Conservation (phyloP, 2,888 invertebrate species). For the Trachelus troglodyta region DNA sequence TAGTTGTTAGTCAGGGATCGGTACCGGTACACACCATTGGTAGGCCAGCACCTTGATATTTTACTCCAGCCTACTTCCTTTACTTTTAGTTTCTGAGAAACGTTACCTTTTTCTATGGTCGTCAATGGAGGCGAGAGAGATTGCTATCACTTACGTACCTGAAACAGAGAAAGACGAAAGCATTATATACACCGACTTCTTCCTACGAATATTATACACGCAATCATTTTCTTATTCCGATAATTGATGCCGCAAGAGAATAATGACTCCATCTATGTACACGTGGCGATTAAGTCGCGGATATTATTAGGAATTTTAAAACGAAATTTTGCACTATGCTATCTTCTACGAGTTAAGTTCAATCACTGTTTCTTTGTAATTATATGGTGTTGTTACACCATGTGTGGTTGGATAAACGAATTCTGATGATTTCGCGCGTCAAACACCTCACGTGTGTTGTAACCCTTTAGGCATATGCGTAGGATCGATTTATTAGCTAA, state of each 20-base stretch:
- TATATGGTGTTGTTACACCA: background rate
- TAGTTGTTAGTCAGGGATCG: constrained; percentile 30
- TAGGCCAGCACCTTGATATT: background rate
- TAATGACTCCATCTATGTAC: background rate
- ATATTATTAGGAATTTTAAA: background rate
- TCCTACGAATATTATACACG: background rate
- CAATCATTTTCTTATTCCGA: background rate
- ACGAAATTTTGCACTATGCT: background rate
- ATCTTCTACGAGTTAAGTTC: background rate
- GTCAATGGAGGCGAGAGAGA: background rate
- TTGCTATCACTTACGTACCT: constrained; percentile 42
- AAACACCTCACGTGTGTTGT: background rate
- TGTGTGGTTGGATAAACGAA: background rate
- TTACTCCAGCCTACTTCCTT: background rate
- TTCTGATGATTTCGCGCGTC: background rate
- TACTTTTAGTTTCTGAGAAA: background rate
- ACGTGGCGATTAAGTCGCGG: background rate
- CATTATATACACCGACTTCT: constrained; percentile 23
- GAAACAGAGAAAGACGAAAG: constrained; percentile 40
- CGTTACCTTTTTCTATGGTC: background rate
- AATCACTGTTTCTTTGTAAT: background rate
- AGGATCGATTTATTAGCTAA: constrained; percentile 41
- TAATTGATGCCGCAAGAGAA: background rate
- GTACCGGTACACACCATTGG: background rate
- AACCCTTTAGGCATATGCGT: constrained; percentile 2